Percentiles rank a stretch among this genome's conserved stretches.
phyloP scores from a whole-genome alignment of 2,797 vertebrate genomes.

The Aselliscus stoliczkanus region DNA sequence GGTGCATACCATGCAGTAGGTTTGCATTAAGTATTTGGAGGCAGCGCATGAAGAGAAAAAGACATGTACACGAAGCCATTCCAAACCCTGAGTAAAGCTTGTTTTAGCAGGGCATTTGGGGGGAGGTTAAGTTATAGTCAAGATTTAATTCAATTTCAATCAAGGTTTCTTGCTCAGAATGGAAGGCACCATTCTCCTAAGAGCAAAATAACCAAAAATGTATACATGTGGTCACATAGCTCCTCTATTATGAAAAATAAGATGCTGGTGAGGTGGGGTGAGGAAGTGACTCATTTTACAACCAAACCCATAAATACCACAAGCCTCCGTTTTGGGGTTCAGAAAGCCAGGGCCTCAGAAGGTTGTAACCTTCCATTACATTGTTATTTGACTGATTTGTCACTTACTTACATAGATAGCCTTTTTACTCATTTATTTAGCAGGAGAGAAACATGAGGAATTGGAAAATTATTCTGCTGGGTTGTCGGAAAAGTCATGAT shows the following conservation, averaged over 20 bases:
- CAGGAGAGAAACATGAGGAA: not conserved
- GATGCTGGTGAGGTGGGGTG: not conserved
- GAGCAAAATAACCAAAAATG: not conserved
- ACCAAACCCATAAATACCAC: not conserved
- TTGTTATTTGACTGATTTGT: not conserved
- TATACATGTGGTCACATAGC: not conserved
- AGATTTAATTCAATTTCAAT: not conserved
- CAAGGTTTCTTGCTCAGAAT: not conserved
- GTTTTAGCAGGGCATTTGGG: not conserved
- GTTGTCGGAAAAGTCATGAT: too few relatives aligned
- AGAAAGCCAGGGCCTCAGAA: not conserved
- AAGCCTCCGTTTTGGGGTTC: not conserved
- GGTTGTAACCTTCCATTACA: not conserved
- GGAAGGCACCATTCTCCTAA: not conserved
- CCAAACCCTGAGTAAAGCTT: not conserved
- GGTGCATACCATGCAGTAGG: fast-evolving
- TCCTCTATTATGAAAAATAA: not conserved
- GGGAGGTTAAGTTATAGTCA: not conserved
- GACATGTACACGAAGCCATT: not conserved
- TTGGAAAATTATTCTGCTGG: not conserved
- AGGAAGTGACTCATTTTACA: not conserved
- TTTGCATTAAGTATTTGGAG: not conserved
- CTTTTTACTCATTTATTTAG: not conserved
- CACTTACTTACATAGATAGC: not conserved
- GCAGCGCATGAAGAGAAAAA: not conserved